These are phyloP conservation scores for Pyrrhia umbra DNA, from an alignment of 2,888 invertebrate species.

Conservation along the genomic window DNA sequence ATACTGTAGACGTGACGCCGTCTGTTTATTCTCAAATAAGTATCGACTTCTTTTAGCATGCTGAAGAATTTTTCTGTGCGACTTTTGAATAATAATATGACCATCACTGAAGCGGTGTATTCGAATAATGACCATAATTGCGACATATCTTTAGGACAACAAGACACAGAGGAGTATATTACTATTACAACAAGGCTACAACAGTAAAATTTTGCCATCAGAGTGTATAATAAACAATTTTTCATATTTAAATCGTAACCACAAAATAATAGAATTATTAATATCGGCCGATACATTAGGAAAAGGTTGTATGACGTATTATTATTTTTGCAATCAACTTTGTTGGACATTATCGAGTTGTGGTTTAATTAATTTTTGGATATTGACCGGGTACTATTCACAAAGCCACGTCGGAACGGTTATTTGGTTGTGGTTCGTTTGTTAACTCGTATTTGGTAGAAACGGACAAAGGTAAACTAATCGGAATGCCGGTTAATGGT, in stretches of 20 bases:
- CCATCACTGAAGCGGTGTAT: conserved; percentile 70
- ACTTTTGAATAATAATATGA: conserved; percentile 72
- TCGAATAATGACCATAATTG: conserved; percentile 78
- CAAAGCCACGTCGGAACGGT: conserved; percentile 68
- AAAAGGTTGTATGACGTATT: conserved; percentile 51
- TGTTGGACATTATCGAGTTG: conserved; percentile 61
- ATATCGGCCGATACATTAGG: conserved; percentile 68
- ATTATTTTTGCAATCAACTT: conserved; percentile 53
- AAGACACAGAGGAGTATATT: conserved; percentile 68
- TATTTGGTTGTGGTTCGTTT: conserved; percentile 68
- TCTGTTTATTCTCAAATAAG: conserved; percentile 72
- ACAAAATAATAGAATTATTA: conserved; percentile 73
- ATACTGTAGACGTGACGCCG: conserved; percentile 66
- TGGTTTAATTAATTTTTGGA: conserved; percentile 58
- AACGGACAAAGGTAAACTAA: conserved; percentile 62
- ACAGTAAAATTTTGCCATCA: conserved; percentile 69
- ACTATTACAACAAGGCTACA: conserved; percentile 65
- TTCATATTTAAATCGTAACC: conserved; percentile 79
- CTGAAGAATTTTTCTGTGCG: conserved; percentile 69
- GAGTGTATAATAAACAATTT: conserved; percentile 55
- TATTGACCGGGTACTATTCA: conserved; percentile 55
- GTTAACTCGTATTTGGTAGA: conserved; percentile 70
- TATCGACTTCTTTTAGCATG: conserved; percentile 71
- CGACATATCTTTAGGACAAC: conserved; percentile 70
- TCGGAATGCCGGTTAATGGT: conserved; percentile 49